Base-by-base conservation (phyloP, 2,888 invertebrate species). In the Harmothoe impar region DNA sequence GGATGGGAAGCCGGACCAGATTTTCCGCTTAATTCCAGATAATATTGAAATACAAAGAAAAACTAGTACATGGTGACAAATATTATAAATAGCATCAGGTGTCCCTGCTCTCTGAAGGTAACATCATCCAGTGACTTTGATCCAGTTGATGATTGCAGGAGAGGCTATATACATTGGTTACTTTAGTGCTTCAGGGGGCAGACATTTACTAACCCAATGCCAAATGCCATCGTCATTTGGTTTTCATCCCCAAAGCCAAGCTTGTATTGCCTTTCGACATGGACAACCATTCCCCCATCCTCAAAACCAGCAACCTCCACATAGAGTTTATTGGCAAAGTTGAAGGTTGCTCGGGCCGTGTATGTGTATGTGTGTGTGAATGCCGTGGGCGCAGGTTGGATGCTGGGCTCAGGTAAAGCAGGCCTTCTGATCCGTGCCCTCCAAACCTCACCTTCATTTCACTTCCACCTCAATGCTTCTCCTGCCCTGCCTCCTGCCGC, bases 361-460 rank as follows among this genome's bases (percentile, higher is more conserved):
- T 54, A 1, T 52, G 86, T 86, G 52, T 86, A 23, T 86, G 86
- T 86, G 86, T 86, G 86, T 54, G 86, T 86, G 86, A 84, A 84
- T 84, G 51, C 84, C 33, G 23, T 84, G 84, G 84, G 72, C 72
- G 72, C 72, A 84, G 84, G 25, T 84, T 84, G 84, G 84, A n/a
- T 20, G 25, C 33, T 20, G 20, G 43, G 84, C 84, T 15, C 84
- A 84, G 51, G 84, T 84, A 84, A 33, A 84, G 23, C n/a, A 15
- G 17, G 84, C 25, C 84, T 84, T n/a, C n/a, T 84, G 84, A 84
- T 84, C 84, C 51, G n/a, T 84, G 25, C 35, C 86, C 86, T 54
- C 86, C 31, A 86, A 54, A 31, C 54, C 86, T 86, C 86, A 86
- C 86, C 86, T 54, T 54, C 86, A 86, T 20, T 86, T 86, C 25